Percentiles rank a stretch among this genome's conserved stretches.
Conservation (phyloP, 2,797 vertebrate species). For the Telmatherina bonti region DNA sequence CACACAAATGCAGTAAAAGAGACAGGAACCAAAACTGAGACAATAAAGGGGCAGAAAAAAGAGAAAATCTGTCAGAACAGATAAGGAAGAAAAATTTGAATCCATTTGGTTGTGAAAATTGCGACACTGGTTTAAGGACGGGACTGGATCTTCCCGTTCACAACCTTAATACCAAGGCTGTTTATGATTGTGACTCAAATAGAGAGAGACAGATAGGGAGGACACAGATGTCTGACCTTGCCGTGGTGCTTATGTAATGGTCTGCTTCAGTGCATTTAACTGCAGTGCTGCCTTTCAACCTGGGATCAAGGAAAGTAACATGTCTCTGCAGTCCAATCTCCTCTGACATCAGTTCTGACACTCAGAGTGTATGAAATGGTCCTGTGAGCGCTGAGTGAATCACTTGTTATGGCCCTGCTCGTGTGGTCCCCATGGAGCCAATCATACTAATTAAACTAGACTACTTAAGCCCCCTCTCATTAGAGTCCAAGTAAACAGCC, state of each 20-base stretch:
- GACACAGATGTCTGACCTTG: conserved; percentile 81
- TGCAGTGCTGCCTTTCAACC: conserved; percentile 76
- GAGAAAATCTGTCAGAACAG: conserved; percentile 42
- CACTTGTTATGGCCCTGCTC: conserved; percentile 68
- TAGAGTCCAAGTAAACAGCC: conserved; percentile 90
- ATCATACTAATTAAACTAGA: conserved; percentile 85
- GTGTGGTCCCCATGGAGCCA: conserved; percentile 77
- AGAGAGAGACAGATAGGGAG: conserved; percentile 69
- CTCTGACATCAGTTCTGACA: conserved; percentile 71
- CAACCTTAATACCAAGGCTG: conserved; percentile 54
- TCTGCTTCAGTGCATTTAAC: conserved; percentile 81
- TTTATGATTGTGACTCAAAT: conserved; percentile 75
- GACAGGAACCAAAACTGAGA: conserved; percentile 32
- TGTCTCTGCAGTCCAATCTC: conserved; percentile 75
- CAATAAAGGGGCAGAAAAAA: conserved; percentile 22
- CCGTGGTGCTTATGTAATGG: conserved; percentile 81
- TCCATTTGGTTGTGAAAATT: conserved; percentile 44
- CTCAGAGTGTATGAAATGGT: conserved; percentile 69
- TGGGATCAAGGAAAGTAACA: conserved; percentile 74
- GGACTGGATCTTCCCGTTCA: conserved; percentile 41
- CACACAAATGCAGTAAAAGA: conserved; percentile 28
- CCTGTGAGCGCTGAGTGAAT: conserved; percentile 71
- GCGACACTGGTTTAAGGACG: conserved; percentile 37
- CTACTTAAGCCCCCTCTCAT: conserved; percentile 89
- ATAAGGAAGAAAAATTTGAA: conserved; percentile 51